Evolutionary conservation across 2,113 vertebrate species (phyloP).

Genomic region (Brachypteracias leptosomus): DNA sequence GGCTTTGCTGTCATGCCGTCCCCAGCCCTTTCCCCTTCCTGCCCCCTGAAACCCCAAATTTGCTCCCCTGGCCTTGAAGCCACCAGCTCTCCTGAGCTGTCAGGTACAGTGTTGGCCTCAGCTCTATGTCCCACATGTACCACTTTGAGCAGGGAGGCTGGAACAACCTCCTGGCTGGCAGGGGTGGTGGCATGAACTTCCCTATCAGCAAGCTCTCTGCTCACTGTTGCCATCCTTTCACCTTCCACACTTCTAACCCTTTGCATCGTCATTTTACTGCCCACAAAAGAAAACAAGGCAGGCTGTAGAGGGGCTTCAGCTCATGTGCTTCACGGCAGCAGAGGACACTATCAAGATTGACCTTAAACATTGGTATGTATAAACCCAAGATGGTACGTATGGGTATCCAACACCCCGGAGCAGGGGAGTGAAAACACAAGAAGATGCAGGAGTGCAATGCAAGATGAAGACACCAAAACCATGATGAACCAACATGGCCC

Average conservation of each 20-base stretch:
- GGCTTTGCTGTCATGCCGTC: not conserved
- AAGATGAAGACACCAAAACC: not conserved
- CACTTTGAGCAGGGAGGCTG: not conserved
- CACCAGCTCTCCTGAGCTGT: not conserved
- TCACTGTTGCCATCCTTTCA: not conserved
- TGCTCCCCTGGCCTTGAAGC: not conserved
- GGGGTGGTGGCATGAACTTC: not conserved
- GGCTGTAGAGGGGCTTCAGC: not conserved
- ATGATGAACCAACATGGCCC: fast-evolving
- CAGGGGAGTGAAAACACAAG: not conserved
- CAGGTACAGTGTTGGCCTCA: not conserved
- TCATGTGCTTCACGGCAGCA: fast-evolving
- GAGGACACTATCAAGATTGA: not conserved
- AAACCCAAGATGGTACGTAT: not conserved
- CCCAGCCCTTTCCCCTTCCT: not conserved
- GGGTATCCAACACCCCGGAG: not conserved
- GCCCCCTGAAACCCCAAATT: not conserved
- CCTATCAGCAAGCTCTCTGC: not conserved
- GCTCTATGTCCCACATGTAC: fast-evolving
- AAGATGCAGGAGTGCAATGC: fast-evolving
- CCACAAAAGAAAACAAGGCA: not conserved
- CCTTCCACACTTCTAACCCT: not conserved
- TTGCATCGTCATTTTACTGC: not conserved
- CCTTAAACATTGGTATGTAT: not conserved
- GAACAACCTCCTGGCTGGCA: not conserved